phyloP scores from a whole-genome alignment of 37 sponge, comb jelly and placozoan genomes.

The Bolinopsis microptera region DNA sequence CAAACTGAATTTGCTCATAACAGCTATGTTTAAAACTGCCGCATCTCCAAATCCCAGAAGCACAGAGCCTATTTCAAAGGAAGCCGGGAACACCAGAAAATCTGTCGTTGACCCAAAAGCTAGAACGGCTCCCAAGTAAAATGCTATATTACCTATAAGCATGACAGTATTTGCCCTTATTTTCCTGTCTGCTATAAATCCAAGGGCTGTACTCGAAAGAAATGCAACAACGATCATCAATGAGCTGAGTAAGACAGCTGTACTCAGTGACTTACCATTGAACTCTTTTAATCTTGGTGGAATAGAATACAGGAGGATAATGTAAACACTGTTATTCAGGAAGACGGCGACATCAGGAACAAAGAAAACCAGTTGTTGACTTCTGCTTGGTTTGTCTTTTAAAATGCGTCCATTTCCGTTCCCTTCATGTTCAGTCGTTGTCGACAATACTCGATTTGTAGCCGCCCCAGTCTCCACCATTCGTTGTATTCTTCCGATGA shows the following conservation, averaged over 20 bases:
- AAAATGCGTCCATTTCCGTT: not conserved
- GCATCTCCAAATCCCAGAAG: constrained; percentile 1
- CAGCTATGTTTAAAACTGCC: not conserved
- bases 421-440: not conserved
- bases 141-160: not conserved
- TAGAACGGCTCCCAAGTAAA: not conserved
- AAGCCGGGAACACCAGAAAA: not conserved
- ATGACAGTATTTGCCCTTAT: not conserved
- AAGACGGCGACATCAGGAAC: not conserved
- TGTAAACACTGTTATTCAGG: not conserved
- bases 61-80: not conserved
- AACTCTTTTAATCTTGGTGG: not conserved
- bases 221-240: not conserved
- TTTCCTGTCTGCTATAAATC: not conserved
- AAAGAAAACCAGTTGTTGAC: not conserved
- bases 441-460: not conserved
- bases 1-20: constrained; percentile 1
- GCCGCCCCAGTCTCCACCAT: not conserved
- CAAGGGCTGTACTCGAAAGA: not conserved
- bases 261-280: not conserved
- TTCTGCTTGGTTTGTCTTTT: not conserved
- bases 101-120: constrained; percentile 1
- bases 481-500: not conserved
- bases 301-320: not conserved
- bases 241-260: not conserved